phyloP scores from a whole-genome alignment of 1,140 invertebrate species.

The Tribolium castaneum region DNA sequence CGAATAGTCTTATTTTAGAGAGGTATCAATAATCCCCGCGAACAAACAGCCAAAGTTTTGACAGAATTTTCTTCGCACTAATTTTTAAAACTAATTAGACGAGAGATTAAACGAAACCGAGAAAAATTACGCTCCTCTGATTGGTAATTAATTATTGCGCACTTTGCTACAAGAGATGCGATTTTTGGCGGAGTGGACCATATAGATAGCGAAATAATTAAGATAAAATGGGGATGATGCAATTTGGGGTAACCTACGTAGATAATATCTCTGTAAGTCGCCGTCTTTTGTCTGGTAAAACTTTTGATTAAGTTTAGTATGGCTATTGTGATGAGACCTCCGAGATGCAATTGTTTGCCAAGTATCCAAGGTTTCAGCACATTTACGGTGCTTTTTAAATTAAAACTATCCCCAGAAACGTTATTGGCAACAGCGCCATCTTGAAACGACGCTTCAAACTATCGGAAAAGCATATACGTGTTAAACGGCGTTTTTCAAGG shows the following conservation, averaged over 20 bases:
- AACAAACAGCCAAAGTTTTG: not conserved
- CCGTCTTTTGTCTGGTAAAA: constrained; percentile 51
- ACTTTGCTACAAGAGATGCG: not conserved
- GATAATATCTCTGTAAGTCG: constrained; percentile 48
- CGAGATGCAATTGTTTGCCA: constrained; percentile 43
- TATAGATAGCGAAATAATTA: constrained; percentile 53
- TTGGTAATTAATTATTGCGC: no score
- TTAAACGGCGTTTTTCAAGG: not conserved
- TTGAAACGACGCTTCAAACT: not conserved
- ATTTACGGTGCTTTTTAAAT: constrained; percentile 27
- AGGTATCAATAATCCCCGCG: not conserved
- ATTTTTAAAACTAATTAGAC: not conserved
- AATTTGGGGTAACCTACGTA: constrained; percentile 49
- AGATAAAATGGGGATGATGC: constrained; percentile 50
- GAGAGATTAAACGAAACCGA: not conserved
- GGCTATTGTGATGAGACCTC: constrained; percentile 47
- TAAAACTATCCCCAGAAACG: constrained; percentile 19
- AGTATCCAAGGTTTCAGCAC: constrained; percentile 10
- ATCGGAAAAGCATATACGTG: not conserved
- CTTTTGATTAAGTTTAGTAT: constrained; percentile 51
- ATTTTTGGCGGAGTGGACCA: constrained; percentile 26
- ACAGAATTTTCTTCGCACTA: not conserved
- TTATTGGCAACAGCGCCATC: not conserved
- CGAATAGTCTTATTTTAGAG: not conserved
- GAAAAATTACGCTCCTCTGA: no score